Conservation (phyloP, 2,888 invertebrate genomes). For the Alentia gelatinosa region DNA sequence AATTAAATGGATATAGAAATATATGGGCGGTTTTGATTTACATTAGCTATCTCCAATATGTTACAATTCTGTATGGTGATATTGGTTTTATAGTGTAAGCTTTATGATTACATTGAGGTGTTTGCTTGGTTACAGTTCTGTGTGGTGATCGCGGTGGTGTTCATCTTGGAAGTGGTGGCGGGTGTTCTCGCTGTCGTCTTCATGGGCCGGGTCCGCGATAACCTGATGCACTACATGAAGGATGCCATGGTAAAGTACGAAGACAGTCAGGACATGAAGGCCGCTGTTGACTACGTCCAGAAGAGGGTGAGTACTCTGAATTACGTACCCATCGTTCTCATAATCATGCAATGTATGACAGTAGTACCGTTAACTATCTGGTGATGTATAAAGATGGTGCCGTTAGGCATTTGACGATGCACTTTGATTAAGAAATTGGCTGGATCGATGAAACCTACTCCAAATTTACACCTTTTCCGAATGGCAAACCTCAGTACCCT, state of each 20-base stretch:
- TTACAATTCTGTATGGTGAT: constrained; percentile 59
- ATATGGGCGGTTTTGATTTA: too few species aligned
- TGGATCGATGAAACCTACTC: too few species aligned
- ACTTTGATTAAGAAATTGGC: too few species aligned
- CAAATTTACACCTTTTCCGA: too few species aligned
- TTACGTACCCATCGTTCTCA: neutral
- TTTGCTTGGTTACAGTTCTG: constrained; percentile 59
- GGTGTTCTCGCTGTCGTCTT: constrained; percentile 67
- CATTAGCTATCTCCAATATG: neutral
- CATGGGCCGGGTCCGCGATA: constrained; percentile 65
- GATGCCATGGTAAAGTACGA: constrained; percentile 64
- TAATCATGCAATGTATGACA: too few species aligned
- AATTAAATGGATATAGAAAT: too few species aligned
- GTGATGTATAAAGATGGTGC: too few species aligned
- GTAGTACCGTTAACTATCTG: too few species aligned
- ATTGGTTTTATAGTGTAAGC: neutral
- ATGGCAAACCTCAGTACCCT: neutral
- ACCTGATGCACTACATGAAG: constrained; percentile 62
- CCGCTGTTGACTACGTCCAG: constrained; percentile 56
- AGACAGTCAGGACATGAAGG: constrained; percentile 56
- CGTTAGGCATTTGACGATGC: too few species aligned
- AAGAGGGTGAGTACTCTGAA: constrained; percentile 51
- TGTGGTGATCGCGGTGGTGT: constrained; percentile 62
- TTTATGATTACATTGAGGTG: too few species aligned
- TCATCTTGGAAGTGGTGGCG: constrained; percentile 66